phyloP scores from a whole-genome alignment of 2,888 invertebrate genomes.

The Chrysolina oricalcia region DNA sequence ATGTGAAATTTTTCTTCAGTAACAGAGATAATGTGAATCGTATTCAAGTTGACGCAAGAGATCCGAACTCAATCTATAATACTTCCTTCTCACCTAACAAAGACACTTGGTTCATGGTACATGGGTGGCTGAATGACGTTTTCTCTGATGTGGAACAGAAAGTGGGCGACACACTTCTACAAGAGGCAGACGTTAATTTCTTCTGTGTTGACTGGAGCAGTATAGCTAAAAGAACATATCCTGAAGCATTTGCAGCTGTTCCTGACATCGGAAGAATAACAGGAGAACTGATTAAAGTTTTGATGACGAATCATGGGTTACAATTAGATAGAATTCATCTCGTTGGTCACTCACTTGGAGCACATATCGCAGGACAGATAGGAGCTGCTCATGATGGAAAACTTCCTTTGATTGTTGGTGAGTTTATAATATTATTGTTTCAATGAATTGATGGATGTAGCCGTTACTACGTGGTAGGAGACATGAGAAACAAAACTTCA shows the following conservation, averaged over 20 bases:
- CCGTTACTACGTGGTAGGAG: no score
- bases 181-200: slow-evolving; percentile 60
- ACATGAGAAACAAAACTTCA: no score
- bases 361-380: slow-evolving; percentile 63
- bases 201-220: slow-evolving; percentile 66
- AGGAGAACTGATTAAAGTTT: slow-evolving; percentile 54
- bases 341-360: slow-evolving; percentile 62
- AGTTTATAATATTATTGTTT: no score
- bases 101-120: slow-evolving; percentile 60
- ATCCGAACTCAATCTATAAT: background rate
- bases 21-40: no score
- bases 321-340: slow-evolving; percentile 39
- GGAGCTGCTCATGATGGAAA: slow-evolving; percentile 40
- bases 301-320: slow-evolving; percentile 40
- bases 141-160: slow-evolving; percentile 56
- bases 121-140: slow-evolving; percentile 62
- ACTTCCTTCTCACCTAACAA: slow-evolving; percentile 28
- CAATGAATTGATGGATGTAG: no score
- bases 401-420: slow-evolving; percentile 58
- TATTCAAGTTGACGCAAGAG: no score
- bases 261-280: slow-evolving; percentile 56
- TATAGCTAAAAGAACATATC: slow-evolving; percentile 49
- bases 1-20: no score
- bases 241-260: slow-evolving; percentile 53
- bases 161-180: slow-evolving; percentile 56